phyloP scores from a whole-genome alignment of 2,888 invertebrate genomes.

The Phortica magna region DNA sequence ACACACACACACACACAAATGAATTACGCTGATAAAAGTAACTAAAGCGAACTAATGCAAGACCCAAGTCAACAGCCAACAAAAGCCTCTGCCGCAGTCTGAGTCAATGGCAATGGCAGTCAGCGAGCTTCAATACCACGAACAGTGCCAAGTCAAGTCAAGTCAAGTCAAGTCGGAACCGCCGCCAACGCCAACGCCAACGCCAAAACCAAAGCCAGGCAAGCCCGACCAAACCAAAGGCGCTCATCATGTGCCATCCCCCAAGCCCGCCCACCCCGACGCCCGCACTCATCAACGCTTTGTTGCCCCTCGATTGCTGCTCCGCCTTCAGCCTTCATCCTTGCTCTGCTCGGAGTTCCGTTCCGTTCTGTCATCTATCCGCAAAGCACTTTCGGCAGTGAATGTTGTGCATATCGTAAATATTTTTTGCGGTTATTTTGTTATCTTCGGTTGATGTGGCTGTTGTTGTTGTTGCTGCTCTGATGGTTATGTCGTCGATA shows the following conservation, averaged over 20 bases:
- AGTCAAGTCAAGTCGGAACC: background rate
- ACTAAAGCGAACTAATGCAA: too few relatives aligned
- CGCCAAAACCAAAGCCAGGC: background rate
- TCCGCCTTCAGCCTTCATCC: too few relatives aligned
- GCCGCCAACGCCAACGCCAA: background rate
- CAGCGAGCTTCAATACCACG: too few relatives aligned
- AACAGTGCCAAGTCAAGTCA: background rate
- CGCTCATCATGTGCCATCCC: background rate
- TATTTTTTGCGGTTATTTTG: background rate
- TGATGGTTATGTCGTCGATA: background rate
- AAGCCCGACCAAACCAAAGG: background rate
- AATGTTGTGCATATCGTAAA: background rate
- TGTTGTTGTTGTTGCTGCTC: background rate
- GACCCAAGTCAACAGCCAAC: too few relatives aligned
- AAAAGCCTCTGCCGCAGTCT: too few relatives aligned
- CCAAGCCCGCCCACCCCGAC: background rate
- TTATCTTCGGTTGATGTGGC: background rate
- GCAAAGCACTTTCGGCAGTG: background rate
- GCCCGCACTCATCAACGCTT: background rate
- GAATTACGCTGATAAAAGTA: too few relatives aligned
- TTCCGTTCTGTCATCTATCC: background rate
- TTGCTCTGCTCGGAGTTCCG: too few relatives aligned
- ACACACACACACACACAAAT: too few relatives aligned
- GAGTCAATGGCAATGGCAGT: too few relatives aligned
- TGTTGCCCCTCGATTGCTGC: too few relatives aligned